Evolutionary conservation across 2,888 invertebrate genomes (phyloP).

Genomic region (Scaeva pyrastri): DNA sequence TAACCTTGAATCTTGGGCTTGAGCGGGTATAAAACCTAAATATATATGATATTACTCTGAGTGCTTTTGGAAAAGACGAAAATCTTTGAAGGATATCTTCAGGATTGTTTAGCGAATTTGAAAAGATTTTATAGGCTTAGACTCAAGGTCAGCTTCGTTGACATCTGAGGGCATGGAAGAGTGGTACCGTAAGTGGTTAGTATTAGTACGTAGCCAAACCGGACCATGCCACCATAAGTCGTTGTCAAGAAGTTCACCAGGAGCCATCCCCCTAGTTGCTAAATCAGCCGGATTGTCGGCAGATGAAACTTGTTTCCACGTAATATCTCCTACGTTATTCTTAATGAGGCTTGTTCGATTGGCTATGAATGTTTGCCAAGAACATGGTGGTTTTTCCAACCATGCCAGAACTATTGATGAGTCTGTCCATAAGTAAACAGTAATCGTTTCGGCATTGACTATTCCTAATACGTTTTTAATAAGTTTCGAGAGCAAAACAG

Average conservation of each 20-base stretch:
- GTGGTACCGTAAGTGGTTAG: conserved; percentile 37
- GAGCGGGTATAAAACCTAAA: conserved; percentile 37
- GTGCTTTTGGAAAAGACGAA: conserved; percentile 36
- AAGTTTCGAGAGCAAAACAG: conserved; percentile 60
- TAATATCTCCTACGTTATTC: conserved; percentile 27
- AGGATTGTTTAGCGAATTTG: background rate
- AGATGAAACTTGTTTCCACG: conserved; percentile 47
- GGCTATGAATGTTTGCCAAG: conserved; percentile 60
- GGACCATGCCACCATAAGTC: conserved; percentile 62
- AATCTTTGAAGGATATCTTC: conserved; percentile 22
- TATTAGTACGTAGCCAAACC: conserved; percentile 22
- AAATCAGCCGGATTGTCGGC: conserved; percentile 61
- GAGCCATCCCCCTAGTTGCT: conserved; percentile 43
- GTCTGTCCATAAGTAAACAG: conserved; percentile 35
- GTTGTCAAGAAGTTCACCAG: conserved; percentile 27
- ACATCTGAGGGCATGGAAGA: background rate
- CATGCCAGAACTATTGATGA: conserved; percentile 35
- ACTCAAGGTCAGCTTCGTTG: conserved; percentile 32
- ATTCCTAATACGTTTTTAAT: background rate
- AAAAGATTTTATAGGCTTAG: conserved; percentile 28
- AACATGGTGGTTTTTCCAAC: conserved; percentile 15
- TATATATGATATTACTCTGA: conserved; percentile 50
- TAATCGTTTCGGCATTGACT: background rate
- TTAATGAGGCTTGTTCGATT: conserved; percentile 52
- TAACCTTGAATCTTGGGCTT: background rate